These are phyloP conservation scores for Myioborus miniatus DNA, from an alignment of 2,797 vertebrate species.

Conservation along the genomic window DNA sequence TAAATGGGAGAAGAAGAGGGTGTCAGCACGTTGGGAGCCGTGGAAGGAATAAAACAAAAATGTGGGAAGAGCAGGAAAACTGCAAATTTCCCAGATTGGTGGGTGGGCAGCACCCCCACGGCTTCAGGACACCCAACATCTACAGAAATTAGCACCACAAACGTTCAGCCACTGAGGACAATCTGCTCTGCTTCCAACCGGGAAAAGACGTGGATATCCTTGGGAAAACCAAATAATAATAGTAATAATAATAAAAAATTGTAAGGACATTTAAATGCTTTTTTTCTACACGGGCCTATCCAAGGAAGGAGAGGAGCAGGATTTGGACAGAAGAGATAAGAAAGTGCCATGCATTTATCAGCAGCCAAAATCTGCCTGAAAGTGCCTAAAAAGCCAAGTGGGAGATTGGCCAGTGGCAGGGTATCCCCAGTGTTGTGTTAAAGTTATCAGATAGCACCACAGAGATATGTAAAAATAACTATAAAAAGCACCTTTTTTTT, in stretches of 20 bases:
- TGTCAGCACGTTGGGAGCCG: not conserved
- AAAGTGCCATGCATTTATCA: constrained; percentile 64
- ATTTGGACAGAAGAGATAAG: not conserved
- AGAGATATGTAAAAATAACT: constrained; percentile 77
- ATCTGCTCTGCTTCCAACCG: constrained; percentile 24
- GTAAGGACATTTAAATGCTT: not conserved
- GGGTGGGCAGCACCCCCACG: not conserved
- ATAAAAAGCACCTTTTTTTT: constrained; percentile 83
- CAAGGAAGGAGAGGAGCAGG: constrained; percentile 28
- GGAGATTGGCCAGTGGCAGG: constrained; percentile 66
- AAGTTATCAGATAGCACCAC: constrained; percentile 89
- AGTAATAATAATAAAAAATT: not conserved
- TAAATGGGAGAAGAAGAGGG: not conserved
- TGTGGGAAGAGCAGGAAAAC: not conserved
- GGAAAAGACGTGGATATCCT: not conserved
- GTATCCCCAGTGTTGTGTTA: constrained; percentile 63
- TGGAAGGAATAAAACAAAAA: not conserved
- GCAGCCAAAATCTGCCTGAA: constrained; percentile 45
- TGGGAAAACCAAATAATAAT: not conserved
- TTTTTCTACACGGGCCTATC: not conserved
- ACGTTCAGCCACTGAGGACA: constrained; percentile 56
- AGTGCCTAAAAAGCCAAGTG: constrained; percentile 24
- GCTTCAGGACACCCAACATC: constrained; percentile 33
- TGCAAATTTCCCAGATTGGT: not conserved
- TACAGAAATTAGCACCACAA: constrained; percentile 80